phyloP scores from a whole-genome alignment of 2,888 invertebrate genomes.

The Synanthedon andrenaeformis region DNA sequence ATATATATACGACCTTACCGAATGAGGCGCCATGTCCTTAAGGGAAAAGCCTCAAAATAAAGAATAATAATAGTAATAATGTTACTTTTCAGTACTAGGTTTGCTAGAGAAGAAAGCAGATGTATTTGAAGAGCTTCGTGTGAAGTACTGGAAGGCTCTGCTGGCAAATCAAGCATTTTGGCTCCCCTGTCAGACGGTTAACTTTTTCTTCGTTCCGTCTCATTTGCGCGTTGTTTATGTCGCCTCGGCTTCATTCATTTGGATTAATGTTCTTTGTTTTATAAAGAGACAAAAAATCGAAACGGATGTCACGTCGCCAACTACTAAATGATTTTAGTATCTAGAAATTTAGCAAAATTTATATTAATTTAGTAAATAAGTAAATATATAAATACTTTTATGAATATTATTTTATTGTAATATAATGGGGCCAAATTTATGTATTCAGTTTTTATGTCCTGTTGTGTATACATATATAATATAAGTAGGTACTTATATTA shows the following conservation, averaged over 20 bases:
- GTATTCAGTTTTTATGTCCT: too few relatives aligned
- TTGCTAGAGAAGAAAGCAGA: constrained; percentile 79
- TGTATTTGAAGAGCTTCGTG: constrained; percentile 76
- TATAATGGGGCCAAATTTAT: too few relatives aligned
- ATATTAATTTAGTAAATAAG: constrained; percentile 1
- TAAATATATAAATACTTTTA: constrained; percentile 1
- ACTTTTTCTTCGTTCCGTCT: constrained; percentile 80
- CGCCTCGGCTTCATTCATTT: constrained; percentile 80
- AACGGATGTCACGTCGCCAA: not conserved
- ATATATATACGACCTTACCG: not conserved
- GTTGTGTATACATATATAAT: too few relatives aligned
- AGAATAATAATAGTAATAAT: not conserved
- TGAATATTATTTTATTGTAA: too few relatives aligned
- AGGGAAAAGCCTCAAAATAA: too few relatives aligned
- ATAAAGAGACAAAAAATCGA: constrained; percentile 73
- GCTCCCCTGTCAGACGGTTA: constrained; percentile 84
- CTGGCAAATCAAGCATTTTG: constrained; percentile 84
- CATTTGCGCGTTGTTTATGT: constrained; percentile 82
- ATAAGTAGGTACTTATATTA: too few relatives aligned
- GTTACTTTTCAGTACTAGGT: constrained; percentile 74
- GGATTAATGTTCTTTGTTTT: constrained; percentile 88
- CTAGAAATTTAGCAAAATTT: constrained; percentile 1
- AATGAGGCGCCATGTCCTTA: not conserved
- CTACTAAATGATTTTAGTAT: not conserved
- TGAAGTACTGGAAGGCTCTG: constrained; percentile 79